Base-by-base conservation (phyloP, 2,797 vertebrate genomes). In the Semaprochilodus insignis region DNA sequence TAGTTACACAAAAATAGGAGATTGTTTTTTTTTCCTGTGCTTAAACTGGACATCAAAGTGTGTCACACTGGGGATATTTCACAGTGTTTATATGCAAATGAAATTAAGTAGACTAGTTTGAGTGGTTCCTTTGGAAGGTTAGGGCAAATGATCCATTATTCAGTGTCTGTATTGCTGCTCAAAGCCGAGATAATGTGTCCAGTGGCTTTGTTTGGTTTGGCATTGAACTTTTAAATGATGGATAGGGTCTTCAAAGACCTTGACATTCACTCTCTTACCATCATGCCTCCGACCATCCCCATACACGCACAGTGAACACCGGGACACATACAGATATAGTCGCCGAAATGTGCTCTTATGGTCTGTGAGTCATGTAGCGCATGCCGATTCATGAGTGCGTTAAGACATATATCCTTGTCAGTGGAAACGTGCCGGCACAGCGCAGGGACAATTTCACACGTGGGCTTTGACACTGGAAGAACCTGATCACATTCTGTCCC, bases 1-100 rank as follows among this genome's bases (percentile, higher is more conserved):
- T 91, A 87, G 87, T 71, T 85, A 74, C 88, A 31, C 60, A 75
- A 62, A 91, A 93, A 91, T 85, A 78, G 83, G 81, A 89, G 89
- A 93, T 93, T 93, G 91, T 77, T 82, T 90, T 90, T 88, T 89
- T 78, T 86, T 86, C 88, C 88, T 87, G 90, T 92, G 88, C 89
- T 85, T 85, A 75, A 87, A 93, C 91, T 89, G 88, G 90, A 74
- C 73, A 74, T 59, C 73, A 74, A 74, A 74, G 73, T 74, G 73
- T n/a, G 55, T 11, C 19, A 40, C 31, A 40, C 19, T 14, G 73
- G 73, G 55, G 23, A 40, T 74, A 57, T 60, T 36, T 74, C 54
- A 74, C 72, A 74, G 70, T 52, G 70, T 72, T 72, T 72, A 52
- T 54, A 52, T 54, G 44, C 48, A 54, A 23, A 72, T 72, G 48